These are phyloP conservation scores for Sphecodes monilicornis DNA, from an alignment of 2,888 invertebrate species.

Conservation along the genomic window DNA sequence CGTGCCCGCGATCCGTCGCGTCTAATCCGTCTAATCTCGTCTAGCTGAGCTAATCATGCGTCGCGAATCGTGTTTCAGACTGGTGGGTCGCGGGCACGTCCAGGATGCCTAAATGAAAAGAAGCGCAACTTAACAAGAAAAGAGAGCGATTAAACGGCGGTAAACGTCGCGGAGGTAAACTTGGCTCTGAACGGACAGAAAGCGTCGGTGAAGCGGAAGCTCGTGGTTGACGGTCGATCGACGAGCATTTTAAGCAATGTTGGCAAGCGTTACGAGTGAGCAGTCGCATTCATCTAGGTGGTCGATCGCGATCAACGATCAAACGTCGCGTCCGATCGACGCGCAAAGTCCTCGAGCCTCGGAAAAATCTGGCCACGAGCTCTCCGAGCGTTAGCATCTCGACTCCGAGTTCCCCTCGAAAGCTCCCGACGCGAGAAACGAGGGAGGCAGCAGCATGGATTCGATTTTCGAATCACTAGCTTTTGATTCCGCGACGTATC, in stretches of 20 bases:
- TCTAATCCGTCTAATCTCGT: background rate
- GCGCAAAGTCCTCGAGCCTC: background rate
- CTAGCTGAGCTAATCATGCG: background rate
- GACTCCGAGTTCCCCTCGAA: slow-evolving; percentile 35
- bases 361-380: background rate
- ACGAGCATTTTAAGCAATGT: background rate
- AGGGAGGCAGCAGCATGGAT: slow-evolving; percentile 6
- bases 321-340: background rate
- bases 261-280: slow-evolving; percentile 38
- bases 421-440: slow-evolving; percentile 41
- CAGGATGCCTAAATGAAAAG: slow-evolving; percentile 68
- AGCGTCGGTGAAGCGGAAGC: slow-evolving; percentile 18
- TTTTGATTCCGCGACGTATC: background rate
- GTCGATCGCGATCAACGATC: slow-evolving; percentile 8
- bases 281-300: slow-evolving; percentile 37
- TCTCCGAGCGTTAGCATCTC: slow-evolving; percentile 22
- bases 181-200: background rate
- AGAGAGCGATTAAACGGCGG: slow-evolving; percentile 24
- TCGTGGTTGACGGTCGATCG: slow-evolving; percentile 6
- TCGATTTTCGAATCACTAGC: background rate
- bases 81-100: slow-evolving; percentile 65
- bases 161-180: background rate
- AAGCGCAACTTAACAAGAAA: slow-evolving; percentile 58
- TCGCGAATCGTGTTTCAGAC: background rate
- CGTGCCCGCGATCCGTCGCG: slow-evolving; percentile 63